A percentile compares a stretch with the other conserved stretches of the same genome.
phyloP scores from a whole-genome alignment of 2,797 vertebrate species.

The Myotis findleyi region DNA sequence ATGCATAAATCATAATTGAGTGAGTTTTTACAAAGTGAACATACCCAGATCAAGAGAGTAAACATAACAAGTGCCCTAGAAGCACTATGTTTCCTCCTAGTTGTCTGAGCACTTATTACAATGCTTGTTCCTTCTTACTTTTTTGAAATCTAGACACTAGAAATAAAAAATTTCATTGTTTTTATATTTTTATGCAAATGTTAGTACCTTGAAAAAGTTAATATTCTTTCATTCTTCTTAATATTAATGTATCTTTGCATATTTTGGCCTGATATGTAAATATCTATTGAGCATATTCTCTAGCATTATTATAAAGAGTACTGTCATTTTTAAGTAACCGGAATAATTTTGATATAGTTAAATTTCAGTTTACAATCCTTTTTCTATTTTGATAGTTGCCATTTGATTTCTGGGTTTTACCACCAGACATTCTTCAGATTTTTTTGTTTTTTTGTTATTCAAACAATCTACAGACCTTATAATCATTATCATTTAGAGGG shows the following conservation, averaged over 20 bases:
- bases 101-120: slow-evolving; percentile 3
- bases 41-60: neutral
- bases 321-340: neutral
- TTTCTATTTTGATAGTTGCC: slow-evolving; percentile 17
- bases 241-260: neutral
- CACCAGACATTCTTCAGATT: neutral
- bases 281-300: slow-evolving; percentile 26
- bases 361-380: slow-evolving; percentile 31
- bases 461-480: neutral
- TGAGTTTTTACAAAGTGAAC: slow-evolving; percentile 16
- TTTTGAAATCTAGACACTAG: neutral
- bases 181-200: neutral
- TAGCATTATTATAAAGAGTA: neutral
- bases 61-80: neutral
- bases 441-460: neutral
- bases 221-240: slow-evolving; percentile 31
- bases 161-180: neutral
- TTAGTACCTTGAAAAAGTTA: slow-evolving; percentile 3
- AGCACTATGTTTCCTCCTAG: neutral
- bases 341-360: slow-evolving; percentile 33
- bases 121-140: neutral
- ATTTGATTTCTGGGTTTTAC: slow-evolving; percentile 49
- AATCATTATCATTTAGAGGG: neutral
- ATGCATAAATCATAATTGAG: neutral
- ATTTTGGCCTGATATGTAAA: neutral